These are phyloP conservation scores for Lysiphlebus fabarum DNA, from an alignment of 1,140 invertebrate genomes.

Conservation along the genomic window DNA sequence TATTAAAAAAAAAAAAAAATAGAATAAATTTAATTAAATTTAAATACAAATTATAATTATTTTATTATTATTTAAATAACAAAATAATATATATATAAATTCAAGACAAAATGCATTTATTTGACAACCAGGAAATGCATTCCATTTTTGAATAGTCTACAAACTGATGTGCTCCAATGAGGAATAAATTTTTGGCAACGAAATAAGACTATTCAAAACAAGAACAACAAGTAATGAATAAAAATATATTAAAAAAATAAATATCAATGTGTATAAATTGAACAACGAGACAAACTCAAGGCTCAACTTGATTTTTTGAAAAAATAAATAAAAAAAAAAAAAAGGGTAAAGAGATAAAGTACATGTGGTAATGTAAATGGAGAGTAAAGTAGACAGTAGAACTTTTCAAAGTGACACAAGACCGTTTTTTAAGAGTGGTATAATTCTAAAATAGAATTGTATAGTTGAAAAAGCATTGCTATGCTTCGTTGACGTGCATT, in stretches of 20 bases:
- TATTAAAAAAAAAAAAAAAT: too few relatives aligned
- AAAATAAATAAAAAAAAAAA: too few relatives aligned
- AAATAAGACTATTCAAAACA: constrained; percentile 10
- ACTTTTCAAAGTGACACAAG: neutral
- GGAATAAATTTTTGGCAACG: constrained; percentile 23
- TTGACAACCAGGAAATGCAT: constrained; percentile 26
- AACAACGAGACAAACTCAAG: neutral
- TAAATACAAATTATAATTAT: too few relatives aligned
- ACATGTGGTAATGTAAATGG: constrained; percentile 9
- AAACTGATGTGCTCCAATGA: constrained; percentile 15
- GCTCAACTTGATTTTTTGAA: too few relatives aligned
- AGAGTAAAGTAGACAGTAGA: neutral
- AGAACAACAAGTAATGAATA: constrained; percentile 11
- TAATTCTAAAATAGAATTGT: constrained; percentile 14
- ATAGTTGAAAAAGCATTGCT: constrained; percentile 3
- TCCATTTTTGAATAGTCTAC: constrained; percentile 19
- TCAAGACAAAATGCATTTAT: constrained; percentile 13
- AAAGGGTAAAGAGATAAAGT: constrained; percentile 1
- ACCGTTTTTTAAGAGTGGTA: constrained; percentile 3
- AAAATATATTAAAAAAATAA: constrained; percentile 6
- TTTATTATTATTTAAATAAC: neutral
- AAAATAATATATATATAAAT: neutral
- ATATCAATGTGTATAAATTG: neutral
- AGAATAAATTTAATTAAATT: too few relatives aligned
- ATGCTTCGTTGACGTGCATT: neutral